Base-by-base conservation (phyloP, 2,113 vertebrate species). In the Ursus arctos region DNA sequence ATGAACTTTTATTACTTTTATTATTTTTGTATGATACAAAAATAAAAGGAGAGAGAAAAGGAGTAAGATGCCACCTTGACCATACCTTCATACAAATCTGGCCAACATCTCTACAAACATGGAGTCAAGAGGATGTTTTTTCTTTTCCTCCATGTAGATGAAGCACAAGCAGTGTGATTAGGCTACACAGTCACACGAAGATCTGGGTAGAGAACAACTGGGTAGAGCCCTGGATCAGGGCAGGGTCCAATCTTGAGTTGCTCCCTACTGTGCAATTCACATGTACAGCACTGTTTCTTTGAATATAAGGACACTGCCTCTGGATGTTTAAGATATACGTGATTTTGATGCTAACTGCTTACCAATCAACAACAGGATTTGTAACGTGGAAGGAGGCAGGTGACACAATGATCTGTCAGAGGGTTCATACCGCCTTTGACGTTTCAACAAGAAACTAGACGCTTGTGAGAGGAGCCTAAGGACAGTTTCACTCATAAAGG, bases 1-100 rank as follows among this genome's bases (percentile, higher is more conserved):
- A 93, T 40, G 55, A 91, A 94, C 21, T 63, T 84, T 89, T 95
- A 59, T 24, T 79, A 36, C 24, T 28, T 76, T 76, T 77, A 18
- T 49, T 76, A 76, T 28, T 49, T 6, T 2, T 65, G 4, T 61
- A 40, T 43, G 21, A 71, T 36, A 81, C 15, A 16, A 71, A 89
- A 91, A 79, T 51, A 72, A 53, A 83, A 82, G 40, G 13, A 91
- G 7, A 55, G 18, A 15, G n/a, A 71, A 80, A 4, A 24, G 26
- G 51, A 91, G 88, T 43, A 53, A 84, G 47, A 49, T 24, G n/a
- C 7, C 26, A 71, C 3, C 9, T 61, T 33, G 49, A 28, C 8
- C 51, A 36, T 1, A 57, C 11, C 5, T 51, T 55, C 18, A 15
- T 13, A 51, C 3, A 69, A 61, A 80, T 71, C 26, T 57, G 61